Evolutionary conservation across 2,797 vertebrate genomes (phyloP), one percentile per base, ranked within the genome.

Genomic region (Aeoliscus strigatus): DNA sequence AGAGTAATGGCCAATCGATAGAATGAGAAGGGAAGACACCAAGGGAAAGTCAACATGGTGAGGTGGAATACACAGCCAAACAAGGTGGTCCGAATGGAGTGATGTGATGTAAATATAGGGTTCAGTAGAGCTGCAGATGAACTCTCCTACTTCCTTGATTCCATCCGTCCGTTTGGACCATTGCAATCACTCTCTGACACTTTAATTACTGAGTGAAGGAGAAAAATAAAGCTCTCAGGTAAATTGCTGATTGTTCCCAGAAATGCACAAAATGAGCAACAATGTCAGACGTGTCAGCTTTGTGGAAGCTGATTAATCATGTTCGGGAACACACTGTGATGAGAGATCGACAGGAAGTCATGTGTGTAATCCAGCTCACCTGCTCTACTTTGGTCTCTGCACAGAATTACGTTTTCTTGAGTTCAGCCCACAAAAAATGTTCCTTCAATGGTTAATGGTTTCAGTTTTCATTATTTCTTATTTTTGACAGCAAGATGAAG

Each of bases 81-180:
- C 9, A 44, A 47, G 17, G 4, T 10, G 21, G 13, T 31, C 28
- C 9, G 14, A 49, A 9, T 47, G 18, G 18, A 6, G 18, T 21
- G 6, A 21, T 31, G 40, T 68, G 37, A 62, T 45, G 47, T 39
- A 55, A 70, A 58, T n/a, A 67, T 56, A 40, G 51, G 36, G 57
- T 52, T 41, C 23, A 49, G 29, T 2, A 53, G 48, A 68, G 35
- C 42, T 50, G 33, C 59, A 45, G 33, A 39, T 36, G 32, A 39
- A 39, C 43, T 63, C 45, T 67, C 13, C 34, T n/a, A 25, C 51
- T 23, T 61, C 36, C 38, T 33, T 36, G 27, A 60, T 17, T 40
- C 29, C 14, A 14, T 46, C 36, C 32, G 9, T 21, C 51, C 47
- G 28, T 25, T 8, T 3, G 14, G 7, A 36, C 8, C 27, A 26